Base-by-base conservation (phyloP, 2,888 invertebrate genomes). In the Agrotis exclamationis region DNA sequence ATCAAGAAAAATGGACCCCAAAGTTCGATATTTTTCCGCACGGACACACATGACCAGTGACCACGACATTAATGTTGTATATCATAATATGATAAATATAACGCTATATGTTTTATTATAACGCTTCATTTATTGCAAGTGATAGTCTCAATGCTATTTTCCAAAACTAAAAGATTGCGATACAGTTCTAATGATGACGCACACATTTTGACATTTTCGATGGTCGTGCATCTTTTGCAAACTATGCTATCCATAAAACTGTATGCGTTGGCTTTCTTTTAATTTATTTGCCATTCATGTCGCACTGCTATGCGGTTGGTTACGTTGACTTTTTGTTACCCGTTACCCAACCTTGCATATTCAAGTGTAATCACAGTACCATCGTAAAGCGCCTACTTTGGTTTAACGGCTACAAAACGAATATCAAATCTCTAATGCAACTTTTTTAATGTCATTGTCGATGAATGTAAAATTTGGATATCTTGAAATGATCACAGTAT, bases 211-310 rank as follows among this genome's bases (percentile, higher is more conserved):
- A 11, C 56, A 77, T 79, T 53, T 74, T 67, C 47, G 45, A 70
- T 54, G 53, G 56, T 53, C 63, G 63, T 63, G 54, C 53, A 50
- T 58, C 51, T 48, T 74, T 64, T 56, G 59, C 64, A 59, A 62
- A 70, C 65, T 45, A 66, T 73, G 73, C 28, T 69, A 65, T 65
- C 53, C 57, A 62, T 79, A 68, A 56, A 71, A 62, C 47, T 74
- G 58, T 67, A 63, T 69, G 59, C 33, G 16, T 59, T 64, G 53
- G 53, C 81, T 81, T 76, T 84, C 82, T 69, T 80, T 69, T 64
- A 76, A 75, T 79, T 71, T 73, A 76, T 81, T 73, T 82, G 57
- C 47, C 53, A 82, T 79, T 81, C 82, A 67, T 63, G 76, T 81
- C 82, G 74, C 82, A 76, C 60, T 58, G 51, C 20, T 50, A 70